Conservation (phyloP, 2,888 invertebrate species). For the Neoaliturus tenellus region DNA sequence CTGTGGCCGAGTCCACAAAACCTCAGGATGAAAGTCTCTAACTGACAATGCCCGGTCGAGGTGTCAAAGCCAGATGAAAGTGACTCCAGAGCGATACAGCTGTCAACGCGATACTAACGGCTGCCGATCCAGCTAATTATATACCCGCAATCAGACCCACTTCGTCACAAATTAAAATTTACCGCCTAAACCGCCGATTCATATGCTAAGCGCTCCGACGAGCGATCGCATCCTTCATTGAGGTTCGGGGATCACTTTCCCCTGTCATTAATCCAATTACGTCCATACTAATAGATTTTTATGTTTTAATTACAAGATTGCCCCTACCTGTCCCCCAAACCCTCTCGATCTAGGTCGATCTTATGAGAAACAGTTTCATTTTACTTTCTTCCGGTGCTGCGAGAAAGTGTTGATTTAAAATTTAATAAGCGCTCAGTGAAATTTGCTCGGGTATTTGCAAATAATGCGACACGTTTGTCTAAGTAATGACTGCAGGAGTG, state of each 20-base stretch:
- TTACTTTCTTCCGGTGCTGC: constrained; percentile 47
- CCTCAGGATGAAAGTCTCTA: too few species aligned
- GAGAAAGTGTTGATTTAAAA: constrained; percentile 43
- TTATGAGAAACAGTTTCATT: constrained; percentile 31
- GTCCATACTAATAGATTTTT: constrained; percentile 40
- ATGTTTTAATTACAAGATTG: constrained; percentile 44
- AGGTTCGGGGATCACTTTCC: neutral
- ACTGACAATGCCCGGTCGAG: neutral
- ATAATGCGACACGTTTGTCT: neutral
- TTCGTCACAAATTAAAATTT: constrained; percentile 1
- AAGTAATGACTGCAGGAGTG: neutral
- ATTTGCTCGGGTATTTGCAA: constrained; percentile 1
- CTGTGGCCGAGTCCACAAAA: too few species aligned
- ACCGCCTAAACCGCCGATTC: constrained; percentile 7
- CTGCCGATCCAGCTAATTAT: neutral
- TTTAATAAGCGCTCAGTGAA: constrained; percentile 30
- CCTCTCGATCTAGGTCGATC: constrained; percentile 13
- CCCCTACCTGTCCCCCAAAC: neutral
- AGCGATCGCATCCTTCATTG: neutral
- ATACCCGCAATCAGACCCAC: neutral
- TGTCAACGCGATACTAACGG: constrained; percentile 12
- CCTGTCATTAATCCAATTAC: constrained; percentile 20
- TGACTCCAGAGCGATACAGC: neutral
- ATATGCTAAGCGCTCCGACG: neutral
- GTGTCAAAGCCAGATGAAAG: neutral